Evolutionary conservation across 2,888 invertebrate genomes (phyloP).

Genomic region (Gerosis bhagava): DNA sequence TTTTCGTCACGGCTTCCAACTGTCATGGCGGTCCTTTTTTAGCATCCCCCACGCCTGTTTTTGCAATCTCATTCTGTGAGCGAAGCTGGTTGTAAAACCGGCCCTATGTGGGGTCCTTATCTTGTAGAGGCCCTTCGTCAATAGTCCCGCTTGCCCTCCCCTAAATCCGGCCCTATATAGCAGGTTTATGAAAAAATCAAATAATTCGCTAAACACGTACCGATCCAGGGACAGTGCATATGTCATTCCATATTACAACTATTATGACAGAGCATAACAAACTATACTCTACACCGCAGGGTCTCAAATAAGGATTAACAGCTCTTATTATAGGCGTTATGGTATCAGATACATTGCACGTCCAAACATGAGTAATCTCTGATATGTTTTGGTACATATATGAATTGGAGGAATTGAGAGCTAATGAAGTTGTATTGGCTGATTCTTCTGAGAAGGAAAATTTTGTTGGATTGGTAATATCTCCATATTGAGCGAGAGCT

Average conservation of each 20-base stretch:
- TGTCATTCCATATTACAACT: constrained; percentile 91
- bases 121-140: too few species aligned
- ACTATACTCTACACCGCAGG: constrained; percentile 92
- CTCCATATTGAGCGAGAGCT: constrained; percentile 58
- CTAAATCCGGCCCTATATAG: too few species aligned
- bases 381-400: constrained; percentile 40
- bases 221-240: constrained; percentile 79
- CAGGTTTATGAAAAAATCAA: too few species aligned
- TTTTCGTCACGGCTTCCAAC: too few species aligned
- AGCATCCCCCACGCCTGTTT: too few species aligned
- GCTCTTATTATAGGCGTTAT: constrained; percentile 83
- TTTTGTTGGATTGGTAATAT: constrained; percentile 47
- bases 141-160: too few species aligned
- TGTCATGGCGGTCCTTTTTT: too few species aligned
- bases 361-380: constrained; percentile 50
- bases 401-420: not conserved
- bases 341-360: constrained; percentile 74
- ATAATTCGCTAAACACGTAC: too few species aligned
- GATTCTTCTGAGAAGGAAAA: constrained; percentile 41
- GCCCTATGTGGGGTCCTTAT: too few species aligned
- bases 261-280: constrained; percentile 90
- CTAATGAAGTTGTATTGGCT: constrained; percentile 47
- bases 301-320: constrained; percentile 90
- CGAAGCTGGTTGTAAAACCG: too few species aligned
- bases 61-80: too few species aligned